Conservation (phyloP, 1,140 invertebrate species). For the Drosophila eugracilis region DNA sequence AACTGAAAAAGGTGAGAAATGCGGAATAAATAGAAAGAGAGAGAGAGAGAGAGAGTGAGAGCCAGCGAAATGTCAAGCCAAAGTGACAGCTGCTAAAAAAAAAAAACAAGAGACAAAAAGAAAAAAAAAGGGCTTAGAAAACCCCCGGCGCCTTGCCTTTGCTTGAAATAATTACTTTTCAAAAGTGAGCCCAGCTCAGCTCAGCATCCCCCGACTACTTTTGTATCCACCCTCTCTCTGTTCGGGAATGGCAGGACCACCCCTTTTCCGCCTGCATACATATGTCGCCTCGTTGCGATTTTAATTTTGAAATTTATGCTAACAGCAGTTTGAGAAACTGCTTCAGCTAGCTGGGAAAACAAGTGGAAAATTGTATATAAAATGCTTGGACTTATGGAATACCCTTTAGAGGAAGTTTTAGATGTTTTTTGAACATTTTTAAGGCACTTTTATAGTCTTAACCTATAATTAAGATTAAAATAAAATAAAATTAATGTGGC, state of each 20-base stretch:
- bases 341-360: conserved; percentile 29
- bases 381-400: not conserved
- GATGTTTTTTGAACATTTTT: too few species aligned
- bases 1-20: conserved; percentile 33
- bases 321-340: conserved; percentile 79
- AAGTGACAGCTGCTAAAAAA: conserved; percentile 75
- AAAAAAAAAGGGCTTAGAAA: conserved; percentile 20
- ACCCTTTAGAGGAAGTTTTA: conserved; percentile 7
- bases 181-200: conserved; percentile 59
- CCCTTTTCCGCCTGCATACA: conserved; percentile 42
- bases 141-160: conserved; percentile 65
- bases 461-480: too few species aligned
- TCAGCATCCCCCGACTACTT: conserved; percentile 21
- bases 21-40: conserved; percentile 1
- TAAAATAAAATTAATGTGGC: too few species aligned
- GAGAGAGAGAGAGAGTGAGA: too few species aligned
- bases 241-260: conserved; percentile 15
- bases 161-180: conserved; percentile 84
- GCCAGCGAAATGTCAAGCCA: conserved; percentile 64
- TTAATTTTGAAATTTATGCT: conserved; percentile 83
- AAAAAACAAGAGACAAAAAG: conserved; percentile 23
- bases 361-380: conserved; percentile 6
- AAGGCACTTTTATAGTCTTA: too few species aligned
- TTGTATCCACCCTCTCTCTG: conserved; percentile 9
- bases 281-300: conserved; percentile 81